Evolutionary conservation across 2,797 vertebrate species (phyloP), one percentile per base, ranked within the genome.

Genomic region (Pelodytes ibericus): DNA sequence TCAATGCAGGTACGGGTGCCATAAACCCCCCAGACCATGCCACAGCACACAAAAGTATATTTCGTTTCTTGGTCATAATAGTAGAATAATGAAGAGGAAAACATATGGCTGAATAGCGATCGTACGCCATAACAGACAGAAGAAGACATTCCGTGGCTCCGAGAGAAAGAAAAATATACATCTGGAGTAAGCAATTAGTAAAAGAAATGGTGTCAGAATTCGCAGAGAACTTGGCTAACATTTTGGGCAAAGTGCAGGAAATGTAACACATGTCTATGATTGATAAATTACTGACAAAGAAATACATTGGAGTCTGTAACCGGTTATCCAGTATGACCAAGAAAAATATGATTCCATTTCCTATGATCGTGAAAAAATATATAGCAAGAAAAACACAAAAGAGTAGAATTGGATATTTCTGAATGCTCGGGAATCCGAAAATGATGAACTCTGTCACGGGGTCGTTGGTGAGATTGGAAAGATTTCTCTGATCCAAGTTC

Each of bases 241-340:
- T 88, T 71, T 86, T 84, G 20, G 83, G 85, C 24, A 86, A 76
- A 1, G 83, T 84, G 20, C 80, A 83, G 9, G 75, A 86, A 3
- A 80, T 86, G 3, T 86, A 86, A 13, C 83, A 85, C 25, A 86
- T 77, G 29, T 87, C 84, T 22, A 85, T 47, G 57, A 84, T 79
- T 29, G 83, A 82, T 33, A 86, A 36, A 33, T 85, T 86, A n/a
- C 80, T 3, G 20, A 86, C 63, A 18, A 85, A 85, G 33, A 73
- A 76, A 29, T 83, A 85, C 83, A 84, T 83, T 9, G 85, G 82
- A 0, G 71, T 81, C 1, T 80, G 80, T 6, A 83, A 70, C 2
- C 2, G 3, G 1, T 33, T 25, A 30, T 77, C 31, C 0, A 1
- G 67, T 44, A 0, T 2, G 3, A 78, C 79, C 2, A 84, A 29